A percentile compares a stretch with the other conserved stretches of the same genome.
Conservation (phyloP, 2,888 invertebrate species). For the Mechanitis mazaeus region DNA sequence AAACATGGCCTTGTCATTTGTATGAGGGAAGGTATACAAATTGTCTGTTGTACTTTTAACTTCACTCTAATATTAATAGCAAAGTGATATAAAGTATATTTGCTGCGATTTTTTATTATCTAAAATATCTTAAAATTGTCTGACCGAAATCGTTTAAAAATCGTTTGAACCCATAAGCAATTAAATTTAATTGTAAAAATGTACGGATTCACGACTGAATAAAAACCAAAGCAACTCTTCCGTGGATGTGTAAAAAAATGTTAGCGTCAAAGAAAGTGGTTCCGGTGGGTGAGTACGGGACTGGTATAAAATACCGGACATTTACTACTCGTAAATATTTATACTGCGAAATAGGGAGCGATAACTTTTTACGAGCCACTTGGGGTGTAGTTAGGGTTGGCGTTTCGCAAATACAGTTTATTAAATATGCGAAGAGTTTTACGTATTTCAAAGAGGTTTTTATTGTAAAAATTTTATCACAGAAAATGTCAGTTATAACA, state of each 20-base stretch:
- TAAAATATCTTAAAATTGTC: too few relatives aligned
- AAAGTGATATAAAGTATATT: too few relatives aligned
- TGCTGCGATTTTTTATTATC: too few relatives aligned
- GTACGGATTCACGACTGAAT: constrained; percentile 26
- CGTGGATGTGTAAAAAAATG: constrained; percentile 30
- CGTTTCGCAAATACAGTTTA: constrained; percentile 6
- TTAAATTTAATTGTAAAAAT: constrained; percentile 26
- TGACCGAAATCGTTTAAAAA: too few relatives aligned
- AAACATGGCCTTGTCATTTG: constrained; percentile 20
- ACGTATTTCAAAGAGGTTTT: not conserved
- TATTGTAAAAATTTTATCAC: not conserved
- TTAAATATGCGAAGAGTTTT: not conserved
- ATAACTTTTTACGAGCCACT: constrained; percentile 45
- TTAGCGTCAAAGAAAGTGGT: constrained; percentile 34
- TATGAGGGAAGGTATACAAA: constrained; percentile 14
- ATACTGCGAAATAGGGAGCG: constrained; percentile 43
- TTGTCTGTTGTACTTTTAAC: not conserved
- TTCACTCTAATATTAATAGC: too few relatives aligned
- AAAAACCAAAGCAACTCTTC: constrained; percentile 30
- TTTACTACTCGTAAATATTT: constrained; percentile 59
- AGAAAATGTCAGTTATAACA: not conserved
- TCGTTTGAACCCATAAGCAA: constrained; percentile 15
- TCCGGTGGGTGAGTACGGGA: constrained; percentile 29
- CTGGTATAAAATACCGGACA: constrained; percentile 43
- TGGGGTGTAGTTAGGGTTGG: constrained; percentile 33